Base-by-base conservation (phyloP, 2,888 invertebrate genomes). In the Drosophila setosimentum region DNA sequence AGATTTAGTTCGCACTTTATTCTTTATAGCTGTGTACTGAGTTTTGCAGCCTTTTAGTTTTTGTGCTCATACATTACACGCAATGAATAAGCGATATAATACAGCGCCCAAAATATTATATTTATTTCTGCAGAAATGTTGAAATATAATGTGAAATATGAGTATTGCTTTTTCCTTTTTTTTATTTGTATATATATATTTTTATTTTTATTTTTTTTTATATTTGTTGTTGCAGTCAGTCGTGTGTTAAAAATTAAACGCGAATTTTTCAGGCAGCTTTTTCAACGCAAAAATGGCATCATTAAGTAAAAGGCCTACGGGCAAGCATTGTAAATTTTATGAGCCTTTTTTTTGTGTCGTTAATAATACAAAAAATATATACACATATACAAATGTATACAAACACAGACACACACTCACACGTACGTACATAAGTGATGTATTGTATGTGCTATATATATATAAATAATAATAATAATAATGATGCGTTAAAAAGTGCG, bases 271-370 rank as follows among this genome's bases (percentile, higher is more conserved):
- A 82, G 80, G 66, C 68, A 71, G 75, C 67, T 80, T 77, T 85
- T 68, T 73, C 75, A 82, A 69, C 90, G 83, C 84, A 90, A 87
- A 87, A 87, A 87, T 90, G 90, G 87, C 87, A 87, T 87, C 87
- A 87, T 87, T 87, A 87, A 90, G 87, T 90, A 90, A 87, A 86
- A 86, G 66, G 73, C 87, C 82, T 29, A 7, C 54, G 75, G 87
- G 72, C 73, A 74, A 68, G 83, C 90, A 89, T 90, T 90, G 87
- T 89, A 89, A 87, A 89, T 90, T 87, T 86, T 87, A 87, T 90
- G 87, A 87, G 87, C 87, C 87, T 87, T 88, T 86, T 86, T 75
- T n/a, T 40, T 87, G 78, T 87, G 79, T 86, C 87, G 83, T 87
- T 90, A 87, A 87, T 90, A 87, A 88, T 88, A 88, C 81, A 90